Percentiles rank a stretch among this genome's conserved stretches.
Evolutionary conservation across 2,888 invertebrate species (phyloP).

Genomic region (Cotesia congregata): DNA sequence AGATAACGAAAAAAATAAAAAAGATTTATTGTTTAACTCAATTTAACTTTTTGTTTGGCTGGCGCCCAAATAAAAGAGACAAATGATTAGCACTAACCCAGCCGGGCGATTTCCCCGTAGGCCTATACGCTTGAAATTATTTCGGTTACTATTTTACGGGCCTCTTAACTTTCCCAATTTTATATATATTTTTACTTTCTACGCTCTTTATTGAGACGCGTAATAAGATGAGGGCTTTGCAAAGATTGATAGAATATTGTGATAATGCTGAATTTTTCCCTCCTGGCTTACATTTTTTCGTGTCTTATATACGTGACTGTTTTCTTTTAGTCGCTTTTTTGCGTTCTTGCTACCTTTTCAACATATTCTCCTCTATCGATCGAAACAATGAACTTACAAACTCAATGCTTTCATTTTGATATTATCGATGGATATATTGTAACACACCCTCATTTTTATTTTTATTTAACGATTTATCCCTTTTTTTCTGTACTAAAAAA

Average conservation of each 20-base stretch:
- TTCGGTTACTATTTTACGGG: neutral
- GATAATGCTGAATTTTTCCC: neutral
- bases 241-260: neutral
- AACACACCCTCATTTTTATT: neutral
- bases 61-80: neutral
- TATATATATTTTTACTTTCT: neutral
- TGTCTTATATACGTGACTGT: neutral
- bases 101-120: neutral
- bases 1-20: neutral
- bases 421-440: neutral
- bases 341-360: slow-evolving; percentile 11
- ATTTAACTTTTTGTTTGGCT: neutral
- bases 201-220: neutral
- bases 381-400: slow-evolving; percentile 28
- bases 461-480: neutral
- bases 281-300: neutral
- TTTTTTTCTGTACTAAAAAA: neutral
- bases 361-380: slow-evolving; percentile 30
- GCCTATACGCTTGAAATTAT: neutral
- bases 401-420: slow-evolving; percentile 11
- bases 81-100: neutral
- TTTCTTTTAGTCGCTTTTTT: neutral
- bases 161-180: neutral
- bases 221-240: neutral
- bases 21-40: neutral